Percentiles rank a stretch among this genome's conserved stretches.
Evolutionary conservation across 2,888 invertebrate species (phyloP).

Genomic region (Ormyrus pomaceus): DNA sequence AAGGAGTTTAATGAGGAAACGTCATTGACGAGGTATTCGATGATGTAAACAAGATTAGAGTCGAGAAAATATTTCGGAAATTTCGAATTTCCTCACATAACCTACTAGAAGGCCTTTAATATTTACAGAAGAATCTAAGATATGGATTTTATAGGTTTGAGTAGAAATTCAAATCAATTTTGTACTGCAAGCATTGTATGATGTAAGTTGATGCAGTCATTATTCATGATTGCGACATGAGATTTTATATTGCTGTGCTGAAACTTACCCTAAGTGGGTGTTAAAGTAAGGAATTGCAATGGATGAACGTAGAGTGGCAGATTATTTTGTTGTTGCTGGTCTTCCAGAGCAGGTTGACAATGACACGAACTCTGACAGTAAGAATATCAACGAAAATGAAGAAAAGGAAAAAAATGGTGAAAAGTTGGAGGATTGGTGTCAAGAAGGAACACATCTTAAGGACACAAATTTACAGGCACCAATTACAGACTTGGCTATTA

Average conservation of each 20-base stretch:
- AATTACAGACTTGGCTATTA: constrained; percentile 95
- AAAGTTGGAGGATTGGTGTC: constrained; percentile 73
- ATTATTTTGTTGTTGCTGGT: constrained; percentile 99
- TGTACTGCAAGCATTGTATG: constrained; percentile 29
- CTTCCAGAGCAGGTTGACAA: constrained; percentile 79
- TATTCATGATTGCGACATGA: constrained; percentile 54
- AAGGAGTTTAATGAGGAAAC: constrained; percentile 48
- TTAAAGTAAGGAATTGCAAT: constrained; percentile 73
- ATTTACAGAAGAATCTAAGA: constrained; percentile 42
- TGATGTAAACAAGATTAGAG: constrained; percentile 50
- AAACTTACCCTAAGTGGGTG: constrained; percentile 53
- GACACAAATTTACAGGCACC: constrained; percentile 91
- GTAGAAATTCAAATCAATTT: constrained; percentile 24
- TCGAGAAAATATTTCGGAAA: constrained; percentile 16
- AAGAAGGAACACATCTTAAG: constrained; percentile 83
- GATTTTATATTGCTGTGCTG: constrained; percentile 44
- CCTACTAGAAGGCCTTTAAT: constrained; percentile 38
- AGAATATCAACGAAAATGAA: constrained; percentile 86
- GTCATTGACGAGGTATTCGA: constrained; percentile 56
- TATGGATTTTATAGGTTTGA: constrained; percentile 42
- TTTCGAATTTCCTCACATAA: constrained; percentile 32
- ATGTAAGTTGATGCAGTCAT: constrained; percentile 47
- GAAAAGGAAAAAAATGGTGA: constrained; percentile 86
- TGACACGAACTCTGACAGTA: constrained; percentile 65
- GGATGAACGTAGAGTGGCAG: constrained; percentile 94